These are phyloP conservation scores for Germaria angustata DNA, from an alignment of 2,888 invertebrate species.

Conservation along the genomic window DNA sequence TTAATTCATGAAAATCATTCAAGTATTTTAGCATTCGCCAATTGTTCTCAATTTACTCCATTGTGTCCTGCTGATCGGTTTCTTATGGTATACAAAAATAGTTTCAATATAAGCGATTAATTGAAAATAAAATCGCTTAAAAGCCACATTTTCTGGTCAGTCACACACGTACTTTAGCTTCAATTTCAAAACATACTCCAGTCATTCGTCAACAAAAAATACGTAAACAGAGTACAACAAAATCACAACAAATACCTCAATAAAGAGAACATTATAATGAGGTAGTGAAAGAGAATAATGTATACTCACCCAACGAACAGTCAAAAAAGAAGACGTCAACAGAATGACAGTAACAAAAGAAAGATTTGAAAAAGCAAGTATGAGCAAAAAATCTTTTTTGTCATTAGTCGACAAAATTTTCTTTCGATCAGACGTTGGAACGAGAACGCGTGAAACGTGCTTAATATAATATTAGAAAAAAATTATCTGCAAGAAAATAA, in stretches of 20 bases:
- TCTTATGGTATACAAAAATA: too few species aligned
- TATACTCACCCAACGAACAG: slow-evolving; percentile 18
- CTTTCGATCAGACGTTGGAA: slow-evolving; percentile 39
- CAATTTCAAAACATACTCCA: slow-evolving; percentile 33
- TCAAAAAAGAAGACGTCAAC: slow-evolving; percentile 32
- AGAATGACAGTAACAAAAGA: slow-evolving; percentile 37
- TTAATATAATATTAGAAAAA: neutral
- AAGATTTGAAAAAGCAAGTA: slow-evolving; percentile 47
- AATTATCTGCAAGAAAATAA: slow-evolving; percentile 1
- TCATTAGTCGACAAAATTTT: slow-evolving; percentile 61
- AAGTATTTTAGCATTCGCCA: too few species aligned
- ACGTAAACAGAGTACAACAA: slow-evolving; percentile 54
- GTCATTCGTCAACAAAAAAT: slow-evolving; percentile 60
- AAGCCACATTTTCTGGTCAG: slow-evolving; percentile 8
- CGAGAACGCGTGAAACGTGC: slow-evolving; percentile 12
- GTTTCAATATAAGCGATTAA: neutral
- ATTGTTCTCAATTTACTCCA: too few species aligned
- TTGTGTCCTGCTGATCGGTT: too few species aligned
- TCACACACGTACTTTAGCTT: slow-evolving; percentile 15
- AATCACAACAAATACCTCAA: slow-evolving; percentile 47
- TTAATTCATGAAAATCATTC: too few species aligned
- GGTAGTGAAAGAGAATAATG: slow-evolving; percentile 26
- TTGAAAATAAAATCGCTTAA: neutral
- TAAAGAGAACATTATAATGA: slow-evolving; percentile 23
- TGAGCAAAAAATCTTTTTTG: neutral